Conservation (phyloP, 2,113 vertebrate genomes). For the Pelmatolapia mariae region DNA sequence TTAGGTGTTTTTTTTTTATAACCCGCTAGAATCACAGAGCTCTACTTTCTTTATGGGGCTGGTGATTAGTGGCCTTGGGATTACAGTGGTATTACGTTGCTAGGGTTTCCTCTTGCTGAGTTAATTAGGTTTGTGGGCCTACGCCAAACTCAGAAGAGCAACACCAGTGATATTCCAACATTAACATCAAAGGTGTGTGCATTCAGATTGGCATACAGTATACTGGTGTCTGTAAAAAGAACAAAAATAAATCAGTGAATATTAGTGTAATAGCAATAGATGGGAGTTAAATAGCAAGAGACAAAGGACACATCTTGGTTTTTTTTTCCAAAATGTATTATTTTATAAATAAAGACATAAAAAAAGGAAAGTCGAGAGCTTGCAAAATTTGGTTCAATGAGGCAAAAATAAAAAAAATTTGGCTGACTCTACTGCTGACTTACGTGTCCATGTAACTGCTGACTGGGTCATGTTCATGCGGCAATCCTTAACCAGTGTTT, state of each 20-base stretch:
- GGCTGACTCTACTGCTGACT: not conserved
- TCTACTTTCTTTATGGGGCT: not conserved
- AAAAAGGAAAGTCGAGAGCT: not conserved
- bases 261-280: not conserved
- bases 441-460: not conserved
- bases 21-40: slow-evolving; percentile 4
- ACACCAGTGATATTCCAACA: not conserved
- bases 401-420: not conserved
- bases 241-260: not conserved
- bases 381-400: not conserved
- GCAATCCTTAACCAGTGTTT: slow-evolving; percentile 1
- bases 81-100: slow-evolving; percentile 17
- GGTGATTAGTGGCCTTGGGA: slow-evolving; percentile 32
- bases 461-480: not conserved
- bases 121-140: not conserved
- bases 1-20: not conserved
- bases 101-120: slow-evolving; percentile 17
- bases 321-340: not conserved
- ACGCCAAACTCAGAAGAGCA: not conserved
- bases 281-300: not conserved
- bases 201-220: not conserved
- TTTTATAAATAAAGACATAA: not conserved
- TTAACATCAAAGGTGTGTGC: not conserved
- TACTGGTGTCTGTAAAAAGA: not conserved
- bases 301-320: not conserved